phyloP scores from a whole-genome alignment of 2,888 invertebrate genomes.

The Drosophila multiciliata region DNA sequence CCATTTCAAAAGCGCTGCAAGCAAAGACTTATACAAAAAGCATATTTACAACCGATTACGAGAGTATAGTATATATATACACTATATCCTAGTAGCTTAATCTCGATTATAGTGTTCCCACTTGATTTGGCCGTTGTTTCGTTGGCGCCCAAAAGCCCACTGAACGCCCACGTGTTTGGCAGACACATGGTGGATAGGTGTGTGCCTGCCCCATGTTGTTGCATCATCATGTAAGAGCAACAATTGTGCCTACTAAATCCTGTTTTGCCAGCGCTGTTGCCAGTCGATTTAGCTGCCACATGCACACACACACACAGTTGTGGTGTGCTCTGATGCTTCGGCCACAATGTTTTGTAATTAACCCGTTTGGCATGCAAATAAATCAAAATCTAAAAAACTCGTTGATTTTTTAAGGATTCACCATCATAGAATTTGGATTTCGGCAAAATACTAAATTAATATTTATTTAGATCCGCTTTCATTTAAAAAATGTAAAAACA shows the following conservation, averaged over 20 bases:
- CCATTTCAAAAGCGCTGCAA: slow-evolving; percentile 3
- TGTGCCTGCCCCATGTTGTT: slow-evolving; percentile 11
- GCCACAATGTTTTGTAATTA: slow-evolving; percentile 66
- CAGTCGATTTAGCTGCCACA: background rate
- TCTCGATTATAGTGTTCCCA: slow-evolving; percentile 1
- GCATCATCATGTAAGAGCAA: slow-evolving; percentile 44
- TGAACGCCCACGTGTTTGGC: slow-evolving; percentile 44
- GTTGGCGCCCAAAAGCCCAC: slow-evolving; percentile 15
- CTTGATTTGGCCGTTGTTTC: background rate
- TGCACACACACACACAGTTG: background rate
- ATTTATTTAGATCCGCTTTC: background rate
- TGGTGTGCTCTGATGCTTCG: slow-evolving; percentile 17
- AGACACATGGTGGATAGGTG: background rate
- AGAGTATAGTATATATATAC: background rate
- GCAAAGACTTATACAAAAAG: slow-evolving; percentile 13
- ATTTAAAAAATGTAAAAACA: background rate
- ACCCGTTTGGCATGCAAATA: slow-evolving; percentile 71
- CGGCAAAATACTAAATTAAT: background rate
- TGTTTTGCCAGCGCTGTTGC: slow-evolving; percentile 34
- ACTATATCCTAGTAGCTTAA: background rate
- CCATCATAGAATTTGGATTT: background rate
- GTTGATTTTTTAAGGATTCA: slow-evolving; percentile 1
- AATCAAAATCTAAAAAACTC: slow-evolving; percentile 58
- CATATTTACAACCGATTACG: background rate
- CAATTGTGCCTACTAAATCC: slow-evolving; percentile 52